Base-by-base conservation (phyloP, 2,797 vertebrate species). In the Atherinosoma microstoma region DNA sequence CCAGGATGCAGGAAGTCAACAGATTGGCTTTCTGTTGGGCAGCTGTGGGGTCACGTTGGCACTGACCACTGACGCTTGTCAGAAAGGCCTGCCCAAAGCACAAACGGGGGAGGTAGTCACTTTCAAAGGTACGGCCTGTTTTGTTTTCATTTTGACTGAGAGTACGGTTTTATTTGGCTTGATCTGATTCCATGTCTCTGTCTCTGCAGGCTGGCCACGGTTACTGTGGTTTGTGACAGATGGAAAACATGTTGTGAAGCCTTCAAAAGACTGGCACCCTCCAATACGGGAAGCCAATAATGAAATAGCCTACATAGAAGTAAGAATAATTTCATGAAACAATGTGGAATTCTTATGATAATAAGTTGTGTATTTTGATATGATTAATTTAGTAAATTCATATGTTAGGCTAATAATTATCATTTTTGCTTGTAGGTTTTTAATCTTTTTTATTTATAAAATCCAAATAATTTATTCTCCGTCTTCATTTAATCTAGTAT, bases 171-270 rank as follows among this genome's bases (percentile, higher is more conserved):
- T 8, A 70, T 57, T 75, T 60, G 70, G 10, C 64, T 70, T 72
- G 35, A 72, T 75, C 27, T 56, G 56, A 73, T 70, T 80, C 73
- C 45, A 71, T 60, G 64, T 83, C 59, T 87, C 34, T 78, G 49
- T 80, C 67, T 84, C 80, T 78, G 64, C 87, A 99, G 98, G 98
- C 12, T 99, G 98, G 98, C 97, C 97, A 4, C 95, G 94, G 40
- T 93, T 99, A 12, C 85, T 96, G 80, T 99, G 98, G 98, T 97
- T 99, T 85, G 97, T 99, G 86, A 97, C 97, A 20, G 97, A 99
- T 79, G 97, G 97, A 70, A 99, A 99, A 76, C 97, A 99, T 76
- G 95, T 99, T 75, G 96, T 95, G 45, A 99, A 98, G 78, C 97
- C 97, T 64, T 84, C 97, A 0, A 99, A 97, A 92, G 97, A 99